Conservation (phyloP, 1,140 invertebrate genomes). For the Amphibalanus amphitrite region DNA sequence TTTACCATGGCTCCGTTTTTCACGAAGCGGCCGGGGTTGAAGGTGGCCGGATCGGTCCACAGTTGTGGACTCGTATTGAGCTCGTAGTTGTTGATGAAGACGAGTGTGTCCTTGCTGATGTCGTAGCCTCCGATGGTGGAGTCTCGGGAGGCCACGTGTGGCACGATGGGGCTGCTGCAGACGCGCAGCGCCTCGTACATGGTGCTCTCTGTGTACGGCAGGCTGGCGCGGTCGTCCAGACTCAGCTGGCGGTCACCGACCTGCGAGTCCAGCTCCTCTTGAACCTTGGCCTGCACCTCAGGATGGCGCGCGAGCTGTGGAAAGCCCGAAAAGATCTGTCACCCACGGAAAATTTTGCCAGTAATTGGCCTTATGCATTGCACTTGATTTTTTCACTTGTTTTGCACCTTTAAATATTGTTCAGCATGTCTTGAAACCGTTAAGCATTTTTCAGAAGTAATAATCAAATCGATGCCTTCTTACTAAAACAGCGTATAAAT, state of each 20-base stretch:
- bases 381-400: too few species aligned
- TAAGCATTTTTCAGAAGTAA: too few species aligned
- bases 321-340: too few species aligned
- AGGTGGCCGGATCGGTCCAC: constrained; percentile 51
- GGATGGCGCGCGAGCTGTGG: constrained; percentile 39
- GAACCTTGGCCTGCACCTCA: constrained; percentile 40
- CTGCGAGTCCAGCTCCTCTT: constrained; percentile 45
- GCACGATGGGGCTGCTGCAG: constrained; percentile 73
- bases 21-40: constrained; percentile 55
- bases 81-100: constrained; percentile 76
- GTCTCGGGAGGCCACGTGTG: constrained; percentile 64
- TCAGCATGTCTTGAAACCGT: too few species aligned
- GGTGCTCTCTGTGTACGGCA: constrained; percentile 69
- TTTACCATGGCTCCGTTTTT: constrained; percentile 26
- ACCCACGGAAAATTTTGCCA: too few species aligned
- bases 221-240: constrained; percentile 41
- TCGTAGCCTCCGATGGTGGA: constrained; percentile 47
- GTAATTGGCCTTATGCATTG: too few species aligned
- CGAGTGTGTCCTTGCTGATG: constrained; percentile 56
- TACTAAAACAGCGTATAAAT: too few species aligned
- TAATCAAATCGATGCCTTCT: too few species aligned
- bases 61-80: constrained; percentile 53
- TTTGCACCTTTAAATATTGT: too few species aligned
- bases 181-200: constrained; percentile 58
- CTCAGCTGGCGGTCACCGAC: constrained; percentile 28